These are phyloP conservation scores for Spinus olivaceus DNA, from an alignment of 2,797 vertebrate species.

Conservation along the genomic window DNA sequence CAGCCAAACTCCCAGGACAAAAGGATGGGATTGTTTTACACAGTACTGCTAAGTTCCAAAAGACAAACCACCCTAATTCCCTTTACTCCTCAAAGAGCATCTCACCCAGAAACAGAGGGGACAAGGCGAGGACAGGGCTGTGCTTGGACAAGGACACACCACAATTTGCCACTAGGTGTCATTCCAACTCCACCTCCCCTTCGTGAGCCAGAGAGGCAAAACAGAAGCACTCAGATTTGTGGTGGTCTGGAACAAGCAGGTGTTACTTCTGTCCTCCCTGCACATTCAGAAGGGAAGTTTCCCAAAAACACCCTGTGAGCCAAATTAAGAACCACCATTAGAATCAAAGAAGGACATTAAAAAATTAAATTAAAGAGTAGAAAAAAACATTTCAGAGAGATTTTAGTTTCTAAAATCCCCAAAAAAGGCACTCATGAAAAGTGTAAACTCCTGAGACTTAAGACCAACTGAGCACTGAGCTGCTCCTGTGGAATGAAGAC, in stretches of 20 bases:
- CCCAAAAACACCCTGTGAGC: not conserved
- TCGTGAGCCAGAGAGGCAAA: accelerated
- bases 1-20: not conserved
- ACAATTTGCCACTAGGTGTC: conserved; percentile 46
- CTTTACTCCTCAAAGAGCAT: not conserved
- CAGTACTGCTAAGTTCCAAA: conserved; percentile 74
- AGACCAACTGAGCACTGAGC: not conserved
- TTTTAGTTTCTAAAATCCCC: conserved; percentile 1
- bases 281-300: not conserved
- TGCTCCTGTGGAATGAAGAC: not conserved
- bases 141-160: not conserved
- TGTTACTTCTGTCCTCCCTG: not conserved
- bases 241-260: not conserved
- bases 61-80: not conserved
- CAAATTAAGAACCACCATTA: not conserved
- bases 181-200: not conserved
- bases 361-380: not conserved
- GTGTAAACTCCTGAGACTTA: conserved; percentile 16
- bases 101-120: too few species aligned
- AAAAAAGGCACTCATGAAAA: not conserved
- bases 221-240: not conserved
- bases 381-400: not conserved
- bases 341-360: not conserved
- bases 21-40: conserved; percentile 15
- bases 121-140: not conserved